Evolutionary conservation across 2,888 invertebrate genomes (phyloP).

Genomic region (Sarcophaga caerulescens): DNA sequence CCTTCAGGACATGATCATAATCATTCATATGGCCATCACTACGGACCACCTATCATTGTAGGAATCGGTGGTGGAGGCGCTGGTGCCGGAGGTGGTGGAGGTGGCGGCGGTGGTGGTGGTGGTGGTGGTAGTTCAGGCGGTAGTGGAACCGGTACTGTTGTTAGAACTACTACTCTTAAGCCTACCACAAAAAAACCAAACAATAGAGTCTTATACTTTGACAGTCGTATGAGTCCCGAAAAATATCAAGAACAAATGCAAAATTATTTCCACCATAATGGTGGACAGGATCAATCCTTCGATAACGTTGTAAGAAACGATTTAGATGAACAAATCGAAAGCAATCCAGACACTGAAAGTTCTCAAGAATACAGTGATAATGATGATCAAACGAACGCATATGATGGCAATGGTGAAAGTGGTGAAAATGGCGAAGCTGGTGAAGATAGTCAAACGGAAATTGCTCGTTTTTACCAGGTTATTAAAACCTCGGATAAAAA

Average conservation of each 20-base stretch:
- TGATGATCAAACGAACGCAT: too few relatives aligned
- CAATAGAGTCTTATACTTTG: not conserved
- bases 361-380: not conserved
- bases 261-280: not conserved
- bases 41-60: slow-evolving; percentile 1
- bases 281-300: not conserved
- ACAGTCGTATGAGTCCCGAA: not conserved
- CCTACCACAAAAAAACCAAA: not conserved
- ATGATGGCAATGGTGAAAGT: not conserved
- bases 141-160: too few relatives aligned
- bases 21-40: slow-evolving; percentile 40
- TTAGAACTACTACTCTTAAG: not conserved
- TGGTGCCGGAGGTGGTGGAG: slow-evolving; percentile 16
- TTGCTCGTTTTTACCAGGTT: slow-evolving; percentile 24
- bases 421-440: not conserved
- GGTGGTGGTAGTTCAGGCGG: not conserved
- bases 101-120: not conserved
- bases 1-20: slow-evolving; percentile 9
- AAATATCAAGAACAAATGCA: not conserved
- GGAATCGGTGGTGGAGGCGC: not conserved
- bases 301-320: not conserved
- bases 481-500: not conserved
- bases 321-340: slow-evolving; percentile 7
- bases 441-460: not conserved
- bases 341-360: not conserved